A percentile compares a stretch with the other conserved stretches of the same genome.
Evolutionary conservation across 2,888 invertebrate genomes (phyloP).

Genomic region (Heteromurus nitidus): DNA sequence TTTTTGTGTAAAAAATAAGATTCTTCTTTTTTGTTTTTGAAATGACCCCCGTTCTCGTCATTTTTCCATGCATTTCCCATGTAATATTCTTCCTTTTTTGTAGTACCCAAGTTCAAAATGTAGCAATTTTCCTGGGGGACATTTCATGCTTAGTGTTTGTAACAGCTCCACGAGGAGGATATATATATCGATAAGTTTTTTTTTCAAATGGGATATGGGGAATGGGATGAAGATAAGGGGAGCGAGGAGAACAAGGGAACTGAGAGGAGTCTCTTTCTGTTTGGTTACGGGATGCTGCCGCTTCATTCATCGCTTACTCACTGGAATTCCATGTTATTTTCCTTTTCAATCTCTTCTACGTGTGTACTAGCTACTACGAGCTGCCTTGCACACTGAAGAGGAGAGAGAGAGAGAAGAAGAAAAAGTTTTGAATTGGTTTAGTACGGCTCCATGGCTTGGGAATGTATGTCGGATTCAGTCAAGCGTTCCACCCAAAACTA

Average conservation of each 20-base stretch:
- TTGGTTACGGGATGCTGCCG: too few relatives aligned
- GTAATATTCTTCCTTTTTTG: conserved; percentile 12
- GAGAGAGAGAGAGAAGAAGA: too few relatives aligned
- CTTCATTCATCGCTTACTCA: too few relatives aligned
- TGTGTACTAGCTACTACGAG: too few relatives aligned
- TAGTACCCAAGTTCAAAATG: conserved; percentile 2
- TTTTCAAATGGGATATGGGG: not conserved
- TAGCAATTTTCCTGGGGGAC: conserved; percentile 39
- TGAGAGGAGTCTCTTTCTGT: too few relatives aligned
- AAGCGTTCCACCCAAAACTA: not conserved
- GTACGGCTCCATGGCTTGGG: conserved; percentile 8
- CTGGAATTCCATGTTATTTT: too few relatives aligned
- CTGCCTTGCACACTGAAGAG: too few relatives aligned
- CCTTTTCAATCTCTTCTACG: too few relatives aligned
- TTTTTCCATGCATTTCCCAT: too few relatives aligned
- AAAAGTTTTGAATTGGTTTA: conserved; percentile 38
- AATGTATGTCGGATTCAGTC: not conserved
- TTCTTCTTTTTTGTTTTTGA: not conserved
- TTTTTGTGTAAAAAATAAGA: too few relatives aligned
- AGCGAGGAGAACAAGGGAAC: too few relatives aligned
- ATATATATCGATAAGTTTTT: conserved; percentile 37
- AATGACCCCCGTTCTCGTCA: not conserved
- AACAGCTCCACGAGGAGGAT: conserved; percentile 45
- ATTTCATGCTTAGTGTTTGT: conserved; percentile 37
- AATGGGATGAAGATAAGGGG: conserved; percentile 7